Conservation (phyloP, 2,113 vertebrate species). For the Probosciger aterrimus region DNA sequence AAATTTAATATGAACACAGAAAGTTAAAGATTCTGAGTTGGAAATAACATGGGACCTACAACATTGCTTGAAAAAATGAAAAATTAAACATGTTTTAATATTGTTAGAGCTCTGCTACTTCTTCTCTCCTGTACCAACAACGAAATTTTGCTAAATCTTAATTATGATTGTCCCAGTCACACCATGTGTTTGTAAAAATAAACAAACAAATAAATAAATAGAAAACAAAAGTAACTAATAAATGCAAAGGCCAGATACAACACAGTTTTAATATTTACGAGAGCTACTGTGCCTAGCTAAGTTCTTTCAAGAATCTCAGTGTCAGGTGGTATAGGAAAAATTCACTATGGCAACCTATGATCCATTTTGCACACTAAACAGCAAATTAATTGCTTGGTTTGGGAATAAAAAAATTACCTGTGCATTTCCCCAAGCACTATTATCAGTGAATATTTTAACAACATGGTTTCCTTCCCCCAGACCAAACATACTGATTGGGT, state of each 20-base stretch:
- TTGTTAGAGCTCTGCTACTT: not conserved
- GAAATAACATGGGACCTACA: not conserved
- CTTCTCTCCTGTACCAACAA: not conserved
- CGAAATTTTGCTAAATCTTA: not conserved
- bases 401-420: not conserved
- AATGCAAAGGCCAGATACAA: not conserved
- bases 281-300: not conserved
- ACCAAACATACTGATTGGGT: not conserved
- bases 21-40: not conserved
- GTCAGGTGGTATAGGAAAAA: not conserved
- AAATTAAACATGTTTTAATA: not conserved
- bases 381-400: not conserved
- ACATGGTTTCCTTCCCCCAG: not conserved
- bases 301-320: not conserved
- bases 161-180: not conserved
- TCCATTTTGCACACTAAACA: slow-evolving; percentile 10
- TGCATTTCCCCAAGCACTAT: not conserved
- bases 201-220: not conserved
- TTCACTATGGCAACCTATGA: not conserved
- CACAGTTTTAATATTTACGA: not conserved
- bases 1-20: not conserved
- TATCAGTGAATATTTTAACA: not conserved
- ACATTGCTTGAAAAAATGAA: not conserved
- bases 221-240: not conserved
- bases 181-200: not conserved